Evolutionary conservation across 2,888 invertebrate species (phyloP), one percentile per base, ranked within the genome.

Genomic region (Drosophila kokeensis): DNA sequence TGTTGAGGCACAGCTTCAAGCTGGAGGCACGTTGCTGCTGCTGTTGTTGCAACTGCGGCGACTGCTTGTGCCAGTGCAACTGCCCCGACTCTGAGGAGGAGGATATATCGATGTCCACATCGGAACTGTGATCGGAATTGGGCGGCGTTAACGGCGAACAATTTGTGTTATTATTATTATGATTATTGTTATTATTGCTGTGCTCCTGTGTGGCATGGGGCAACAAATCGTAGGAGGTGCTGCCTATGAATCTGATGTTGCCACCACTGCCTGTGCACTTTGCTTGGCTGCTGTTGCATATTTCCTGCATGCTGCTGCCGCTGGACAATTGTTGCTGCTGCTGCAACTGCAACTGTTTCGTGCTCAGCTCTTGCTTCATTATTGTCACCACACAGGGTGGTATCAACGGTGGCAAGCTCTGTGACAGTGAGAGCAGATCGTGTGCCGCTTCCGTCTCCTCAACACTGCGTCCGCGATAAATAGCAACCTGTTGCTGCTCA

Each of bases 381-480:
- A 95, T 95, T 68, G 95, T 95, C 34, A 96, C 95, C 27, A 95
- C 94, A 81, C 96, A 94, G 36, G 96, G 96, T 7, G 95, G 95
- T 57, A 95, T 96, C 77, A 96, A 94, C 21, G 96, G 97, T 18
- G 97, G 97, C 87, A 96, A 92, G 81, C 97, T 96, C 85, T 97
- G 96, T 3, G 96, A 96, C 40, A 97, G 93, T 54, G 96, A 96
- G 34, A 96, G 94, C 73, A 96, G 94, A 92, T 96, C 97, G 92
- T 97, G 97, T 1, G 98, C 98, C 38, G 97, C 97, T 93, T 97
- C 97, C 13, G 97, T 97, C 93, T 98, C 98, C 90, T 97, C 97
- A 32, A 96, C 95, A 82, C 96, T 95, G 61, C 95, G 94, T 89
- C 94, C 94, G n/a, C 93, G 94, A 71, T 91, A 93, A 10, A 86